Base-by-base conservation (phyloP, 1,140 invertebrate genomes). In the Nasonia vitripennis region DNA sequence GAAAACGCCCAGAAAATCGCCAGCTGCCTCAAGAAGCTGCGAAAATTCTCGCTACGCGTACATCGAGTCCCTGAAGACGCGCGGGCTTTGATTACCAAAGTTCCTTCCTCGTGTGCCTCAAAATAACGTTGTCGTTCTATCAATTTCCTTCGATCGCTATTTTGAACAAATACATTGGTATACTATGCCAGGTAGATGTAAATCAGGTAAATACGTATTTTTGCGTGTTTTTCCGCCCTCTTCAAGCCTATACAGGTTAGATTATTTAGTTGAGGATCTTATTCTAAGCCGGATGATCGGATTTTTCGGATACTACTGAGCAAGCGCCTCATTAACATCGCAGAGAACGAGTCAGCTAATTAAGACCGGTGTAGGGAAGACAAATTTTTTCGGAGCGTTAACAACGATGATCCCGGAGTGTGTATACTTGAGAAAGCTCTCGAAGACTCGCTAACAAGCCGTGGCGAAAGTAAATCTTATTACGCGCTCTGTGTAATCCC, bases 1-100 rank as follows among this genome's bases (percentile, higher is more conserved):
- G 83, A 73, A 80, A 84, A 71, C 34, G 78, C 73, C 79, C 17
- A 45, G 45, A 78, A 78, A 77, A 78, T 83, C 81, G 31, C 20
- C 45, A 0, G 62, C 27, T 12, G 11, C 27, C 68, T 71, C 41
- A 67, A 20, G 34, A 62, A 55, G 77, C 9, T 62, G 27, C 77
- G 27, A 78, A 78, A 55, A 78, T 78, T 55, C 20, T 55, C 12
- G n/a, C 3, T 12, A 20, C 14, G n/a, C 48, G 31, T 62, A 34
- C 6, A 62, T 34, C 23, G 23, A 55, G 11, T 78, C 48, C 45
- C 48, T 1, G 48, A 62, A 55, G 48, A 20, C 9, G 20, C 20
- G 0, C 48, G 51, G 27, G 62, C 77, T 78, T 78, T 14, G 11
- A 62, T 78, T 78, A 4, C 17, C 20, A 5, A 20, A 20, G 20